Percentiles rank a stretch among this genome's conserved stretches.
Evolutionary conservation across 2,797 vertebrate genomes (phyloP).

Genomic region (Peromyscus aztecus): DNA sequence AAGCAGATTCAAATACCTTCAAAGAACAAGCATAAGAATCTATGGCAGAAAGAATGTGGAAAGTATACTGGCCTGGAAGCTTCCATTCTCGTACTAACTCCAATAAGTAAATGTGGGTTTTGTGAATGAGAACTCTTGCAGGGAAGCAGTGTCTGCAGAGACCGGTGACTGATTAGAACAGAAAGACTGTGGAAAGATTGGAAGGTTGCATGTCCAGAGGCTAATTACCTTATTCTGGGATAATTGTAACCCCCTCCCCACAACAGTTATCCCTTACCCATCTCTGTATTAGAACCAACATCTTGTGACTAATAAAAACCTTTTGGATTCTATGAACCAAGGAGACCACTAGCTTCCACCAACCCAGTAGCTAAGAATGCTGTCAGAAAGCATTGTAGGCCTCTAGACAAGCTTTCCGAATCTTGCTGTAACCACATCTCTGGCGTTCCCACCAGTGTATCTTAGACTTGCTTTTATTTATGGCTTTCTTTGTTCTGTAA

Average conservation of each 20-base stretch:
- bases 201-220: not conserved
- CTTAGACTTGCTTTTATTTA: not conserved
- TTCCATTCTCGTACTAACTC: not conserved
- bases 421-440: not conserved
- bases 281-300: not conserved
- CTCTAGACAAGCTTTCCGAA: too few relatives aligned
- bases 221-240: not conserved
- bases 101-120: not conserved
- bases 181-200: not conserved
- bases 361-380: not conserved
- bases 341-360: not conserved
- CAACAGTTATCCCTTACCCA: not conserved
- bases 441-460: not conserved
- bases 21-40: not conserved
- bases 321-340: not conserved
- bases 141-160: not conserved
- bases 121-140: not conserved
- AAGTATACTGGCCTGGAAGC: not conserved
- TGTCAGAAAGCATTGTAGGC: not conserved
- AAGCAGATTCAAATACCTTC: slow-evolving; percentile 9
- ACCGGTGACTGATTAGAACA: not conserved
- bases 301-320: not conserved
- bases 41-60: not conserved
- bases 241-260: not conserved
- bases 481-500: not conserved